Evolutionary conservation across 2,888 invertebrate species (phyloP), one percentile per base, ranked within the genome.

Genomic region (Eupithecia inturbata): DNA sequence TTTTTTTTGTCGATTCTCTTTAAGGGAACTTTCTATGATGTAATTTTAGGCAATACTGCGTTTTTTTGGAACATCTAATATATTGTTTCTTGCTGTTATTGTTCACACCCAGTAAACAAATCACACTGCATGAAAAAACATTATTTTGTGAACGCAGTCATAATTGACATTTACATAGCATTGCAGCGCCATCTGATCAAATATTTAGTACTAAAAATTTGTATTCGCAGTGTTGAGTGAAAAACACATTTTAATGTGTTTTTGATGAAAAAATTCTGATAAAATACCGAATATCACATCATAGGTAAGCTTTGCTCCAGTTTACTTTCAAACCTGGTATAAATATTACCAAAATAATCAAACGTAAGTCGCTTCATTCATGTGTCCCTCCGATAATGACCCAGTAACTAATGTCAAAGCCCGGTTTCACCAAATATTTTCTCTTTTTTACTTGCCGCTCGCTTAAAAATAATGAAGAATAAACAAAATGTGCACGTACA

Each of bases 171-270:
- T 49, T 70, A 49, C 33, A 26, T 31, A 16, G 62, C 71, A 68
- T 1, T 33, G 6, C 73, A 77, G 81, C 87, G 90, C 91, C 87
- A 86, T 85, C 92, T 89, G 76, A 82, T 83, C 87, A 81, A 70
- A 78, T 81, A 81, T 81, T 86, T 86, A 92, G 92, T 93, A 92
- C 90, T 90, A 91, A 90, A 91, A 93, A 91, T 94, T 94, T 94
- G 94, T 94, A 93, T 94, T 95, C 93, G 93, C 94, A 93, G 94
- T 93, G 91, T 89, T 92, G 93, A 90, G 92, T 94, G 93, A 90
- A 89, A 90, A 92, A 89, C 91, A 93, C 94, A 92, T 92, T 93
- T 94, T 92, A 89, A 89, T 86, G 88, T 90, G 91, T 92, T 94
- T 94, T 92, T 88, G 89, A 94, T 95, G 93, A 95, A 87, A 90